Percentiles rank a stretch among this genome's conserved stretches.
Evolutionary conservation across 2,888 invertebrate genomes (phyloP).

Genomic region (Drosophila putrida): DNA sequence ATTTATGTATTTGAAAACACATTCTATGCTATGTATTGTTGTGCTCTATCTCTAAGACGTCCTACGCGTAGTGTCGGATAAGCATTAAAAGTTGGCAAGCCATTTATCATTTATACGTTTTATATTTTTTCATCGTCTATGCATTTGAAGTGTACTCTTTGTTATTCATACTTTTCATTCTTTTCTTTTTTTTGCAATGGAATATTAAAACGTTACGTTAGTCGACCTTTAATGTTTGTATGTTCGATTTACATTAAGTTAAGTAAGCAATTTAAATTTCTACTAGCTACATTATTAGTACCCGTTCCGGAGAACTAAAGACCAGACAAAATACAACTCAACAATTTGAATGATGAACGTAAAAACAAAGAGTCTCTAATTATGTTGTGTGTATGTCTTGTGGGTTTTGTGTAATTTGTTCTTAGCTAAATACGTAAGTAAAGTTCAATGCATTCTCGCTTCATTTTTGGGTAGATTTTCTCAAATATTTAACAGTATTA

Average conservation of each 20-base stretch:
- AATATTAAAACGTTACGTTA: conserved; percentile 70
- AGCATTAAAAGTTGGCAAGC: conserved; percentile 76
- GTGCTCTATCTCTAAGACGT: conserved; percentile 70
- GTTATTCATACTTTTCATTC: conserved; percentile 4
- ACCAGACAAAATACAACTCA: conserved; percentile 30
- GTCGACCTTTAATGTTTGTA: conserved; percentile 41
- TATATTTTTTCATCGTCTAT: conserved; percentile 40
- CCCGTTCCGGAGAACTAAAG: conserved; percentile 35
- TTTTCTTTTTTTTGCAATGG: conserved; percentile 51
- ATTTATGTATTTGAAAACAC: conserved; percentile 52
- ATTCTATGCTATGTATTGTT: conserved; percentile 65
- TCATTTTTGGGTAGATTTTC: conserved; percentile 29
- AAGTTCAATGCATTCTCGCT: conserved; percentile 37
- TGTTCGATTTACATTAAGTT: conserved; percentile 43
- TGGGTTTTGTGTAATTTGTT: conserved; percentile 44
- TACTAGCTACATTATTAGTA: conserved; percentile 69
- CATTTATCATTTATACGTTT: conserved; percentile 36
- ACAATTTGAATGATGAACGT: conserved; percentile 2
- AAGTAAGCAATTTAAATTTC: conserved; percentile 75
- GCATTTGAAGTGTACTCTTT: conserved; percentile 25
- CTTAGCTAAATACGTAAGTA: conserved; percentile 51
- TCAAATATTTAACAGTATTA: conserved; percentile 37
- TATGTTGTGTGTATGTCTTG: not conserved
- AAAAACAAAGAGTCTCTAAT: conserved; percentile 15
- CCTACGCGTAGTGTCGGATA: conserved; percentile 73